Percentiles rank a stretch among this genome's conserved stretches.
Conservation (phyloP, 1,140 invertebrate species). For the Camponotus pennsylvanicus region DNA sequence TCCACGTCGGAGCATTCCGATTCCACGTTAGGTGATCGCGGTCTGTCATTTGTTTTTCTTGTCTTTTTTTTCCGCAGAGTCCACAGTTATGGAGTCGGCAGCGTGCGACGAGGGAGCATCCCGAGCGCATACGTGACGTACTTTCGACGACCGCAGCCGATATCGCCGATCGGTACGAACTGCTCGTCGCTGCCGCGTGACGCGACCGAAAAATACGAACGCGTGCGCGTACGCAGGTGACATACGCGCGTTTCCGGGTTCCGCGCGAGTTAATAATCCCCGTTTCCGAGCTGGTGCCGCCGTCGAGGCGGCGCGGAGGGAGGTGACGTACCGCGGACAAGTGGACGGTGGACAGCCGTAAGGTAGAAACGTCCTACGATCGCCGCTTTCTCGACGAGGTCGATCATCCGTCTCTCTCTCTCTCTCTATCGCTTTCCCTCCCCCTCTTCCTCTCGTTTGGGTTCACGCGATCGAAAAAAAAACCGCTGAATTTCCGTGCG, state of each 20-base stretch:
- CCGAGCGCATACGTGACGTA: too few species aligned
- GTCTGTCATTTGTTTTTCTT: neutral
- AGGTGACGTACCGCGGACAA: neutral
- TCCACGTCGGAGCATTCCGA: neutral
- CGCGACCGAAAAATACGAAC: slow-evolving; percentile 6
- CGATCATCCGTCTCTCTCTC: neutral
- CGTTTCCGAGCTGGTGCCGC: neutral
- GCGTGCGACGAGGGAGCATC: too few species aligned
- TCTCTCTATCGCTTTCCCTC: neutral
- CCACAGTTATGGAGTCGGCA: too few species aligned
- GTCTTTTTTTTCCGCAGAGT: neutral
- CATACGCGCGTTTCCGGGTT: slow-evolving; percentile 10
- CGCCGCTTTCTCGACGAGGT: slow-evolving; percentile 11
- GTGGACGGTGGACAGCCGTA: neutral
- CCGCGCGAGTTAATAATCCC: neutral
- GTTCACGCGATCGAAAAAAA: neutral
- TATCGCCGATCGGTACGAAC: slow-evolving; percentile 41
- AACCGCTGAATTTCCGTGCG: neutral
- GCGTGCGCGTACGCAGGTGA: neutral
- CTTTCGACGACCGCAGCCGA: too few species aligned
- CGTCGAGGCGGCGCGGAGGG: neutral
- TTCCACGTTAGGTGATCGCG: neutral
- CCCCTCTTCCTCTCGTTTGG: neutral
- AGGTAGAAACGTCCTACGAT: slow-evolving; percentile 3
- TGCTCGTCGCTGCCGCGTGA: neutral